Base-by-base conservation (phyloP, 2,888 invertebrate species). In the Thera obeliscata region DNA sequence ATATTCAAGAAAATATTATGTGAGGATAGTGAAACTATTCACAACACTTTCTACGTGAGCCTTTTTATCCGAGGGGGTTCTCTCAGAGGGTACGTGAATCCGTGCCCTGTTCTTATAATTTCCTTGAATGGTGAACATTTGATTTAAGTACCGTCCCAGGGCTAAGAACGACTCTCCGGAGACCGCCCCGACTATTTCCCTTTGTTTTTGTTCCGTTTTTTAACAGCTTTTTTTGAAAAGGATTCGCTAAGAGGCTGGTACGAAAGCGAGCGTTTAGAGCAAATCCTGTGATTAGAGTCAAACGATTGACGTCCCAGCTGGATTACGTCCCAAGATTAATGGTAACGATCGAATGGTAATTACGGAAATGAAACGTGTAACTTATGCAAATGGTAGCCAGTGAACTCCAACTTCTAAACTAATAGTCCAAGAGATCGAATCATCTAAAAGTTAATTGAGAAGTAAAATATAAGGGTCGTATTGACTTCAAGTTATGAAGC, bases 131-230 rank as follows among this genome's bases (percentile, higher is more conserved):
- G 88, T 87, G 89, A 90, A 88, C 91, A 90, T 92, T 92, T 92
- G 91, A 92, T 91, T 91, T 90, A 92, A 92, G 91, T 89, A 90
- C 89, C 89, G 89, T 89, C 91, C 90, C 89, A 88, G 84, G 87
- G 87, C 87, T 85, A 88, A 82, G 81, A 87, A 91, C 85, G 91
- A 83, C 86, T 85, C 91, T 78, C 87, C 60, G 72, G 87, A 85
- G 91, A 88, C 87, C 91, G 87, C 90, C 91, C 91, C 87, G 87
- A 88, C 91, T 91, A 91, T 92, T 91, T 89, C 85, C 88, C 83
- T 90, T 91, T 91, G 88, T 91, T 91, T 89, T 87, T 88, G 87
- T 86, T 82, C 85, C 87, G 83, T 80, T 90, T 91, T 91, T 90
- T 86, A 88, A 87, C 86, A 88, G 85, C 87, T 89, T 89, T 88